phyloP scores from a whole-genome alignment of 2,888 invertebrate species.

The Eristalis arbustorum region DNA sequence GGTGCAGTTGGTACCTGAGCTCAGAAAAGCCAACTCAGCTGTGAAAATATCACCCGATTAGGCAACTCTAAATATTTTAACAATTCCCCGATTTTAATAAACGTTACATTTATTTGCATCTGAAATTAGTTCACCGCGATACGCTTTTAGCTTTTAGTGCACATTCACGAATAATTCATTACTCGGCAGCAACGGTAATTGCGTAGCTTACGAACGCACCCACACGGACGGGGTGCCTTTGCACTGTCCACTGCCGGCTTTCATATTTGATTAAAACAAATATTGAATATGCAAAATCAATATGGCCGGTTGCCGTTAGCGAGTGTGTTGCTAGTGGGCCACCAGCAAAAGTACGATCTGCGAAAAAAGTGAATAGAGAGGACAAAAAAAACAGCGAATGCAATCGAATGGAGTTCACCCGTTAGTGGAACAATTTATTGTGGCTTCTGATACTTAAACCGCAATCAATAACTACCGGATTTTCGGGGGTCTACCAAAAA shows the following conservation, averaged over 20 bases:
- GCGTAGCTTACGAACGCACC: conserved; percentile 1
- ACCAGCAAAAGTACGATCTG: not conserved
- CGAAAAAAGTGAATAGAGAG: not conserved
- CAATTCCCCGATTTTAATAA: conserved; percentile 50
- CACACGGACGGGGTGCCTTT: not conserved
- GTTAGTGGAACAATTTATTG: conserved; percentile 28
- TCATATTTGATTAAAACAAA: conserved; percentile 63
- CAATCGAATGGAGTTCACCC: not conserved
- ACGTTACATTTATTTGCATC: conserved; percentile 57
- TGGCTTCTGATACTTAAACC: conserved; percentile 38
- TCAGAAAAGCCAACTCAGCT: conserved; percentile 32
- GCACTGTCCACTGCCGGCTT: not conserved
- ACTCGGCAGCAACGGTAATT: conserved; percentile 43
- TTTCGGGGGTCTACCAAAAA: conserved; percentile 19
- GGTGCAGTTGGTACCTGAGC: not conserved
- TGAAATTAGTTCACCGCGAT: conserved; percentile 54
- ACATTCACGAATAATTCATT: conserved; percentile 58
- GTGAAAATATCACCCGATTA: conserved; percentile 60
- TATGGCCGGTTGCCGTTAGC: conserved; percentile 32
- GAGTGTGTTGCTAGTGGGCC: not conserved
- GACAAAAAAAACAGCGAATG: conserved; percentile 2
- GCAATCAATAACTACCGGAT: conserved; percentile 54
- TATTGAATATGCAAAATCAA: conserved; percentile 61
- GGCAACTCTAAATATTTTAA: conserved; percentile 61
- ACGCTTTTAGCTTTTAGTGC: conserved; percentile 52